Percentiles rank a stretch among this genome's conserved stretches.
These are phyloP conservation scores for Siniperca chuatsi DNA, from an alignment of 2,113 vertebrate genomes.

Conservation along the genomic window DNA sequence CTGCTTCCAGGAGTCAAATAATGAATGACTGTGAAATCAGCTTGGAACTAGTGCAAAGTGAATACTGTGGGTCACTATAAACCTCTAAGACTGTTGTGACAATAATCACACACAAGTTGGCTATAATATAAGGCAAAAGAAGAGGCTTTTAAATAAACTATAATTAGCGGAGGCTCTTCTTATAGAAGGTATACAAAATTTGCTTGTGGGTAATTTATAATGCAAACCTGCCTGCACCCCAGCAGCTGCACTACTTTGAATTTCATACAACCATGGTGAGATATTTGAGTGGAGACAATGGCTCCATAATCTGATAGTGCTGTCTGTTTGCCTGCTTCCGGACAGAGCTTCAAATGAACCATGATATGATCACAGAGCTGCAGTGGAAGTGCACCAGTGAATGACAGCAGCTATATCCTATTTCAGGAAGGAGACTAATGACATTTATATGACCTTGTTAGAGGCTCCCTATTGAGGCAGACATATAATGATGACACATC, in stretches of 20 bases:
- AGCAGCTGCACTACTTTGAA: constrained; percentile 18
- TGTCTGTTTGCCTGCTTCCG: constrained; percentile 64
- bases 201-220: constrained; percentile 8
- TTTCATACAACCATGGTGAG: constrained; percentile 26
- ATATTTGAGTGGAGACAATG: constrained; percentile 47
- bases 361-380: constrained; percentile 63
- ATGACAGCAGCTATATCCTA: constrained; percentile 41
- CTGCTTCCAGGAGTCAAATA: constrained; percentile 3
- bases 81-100: background rate
- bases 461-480: constrained; percentile 16
- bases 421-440: constrained; percentile 74
- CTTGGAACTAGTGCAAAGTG: background rate
- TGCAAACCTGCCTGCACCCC: background rate
- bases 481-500: constrained; percentile 21
- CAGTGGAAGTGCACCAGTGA: constrained; percentile 46
- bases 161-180: background rate
- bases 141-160: background rate
- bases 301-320: constrained; percentile 64
- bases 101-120: background rate
- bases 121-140: background rate
- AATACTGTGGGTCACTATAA: background rate
- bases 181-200: background rate
- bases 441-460: constrained; percentile 68
- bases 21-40: constrained; percentile 5
- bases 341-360: constrained; percentile 60